These are phyloP conservation scores for Glomeris maerens DNA, from an alignment of 1,140 invertebrate genomes.

Conservation along the genomic window DNA sequence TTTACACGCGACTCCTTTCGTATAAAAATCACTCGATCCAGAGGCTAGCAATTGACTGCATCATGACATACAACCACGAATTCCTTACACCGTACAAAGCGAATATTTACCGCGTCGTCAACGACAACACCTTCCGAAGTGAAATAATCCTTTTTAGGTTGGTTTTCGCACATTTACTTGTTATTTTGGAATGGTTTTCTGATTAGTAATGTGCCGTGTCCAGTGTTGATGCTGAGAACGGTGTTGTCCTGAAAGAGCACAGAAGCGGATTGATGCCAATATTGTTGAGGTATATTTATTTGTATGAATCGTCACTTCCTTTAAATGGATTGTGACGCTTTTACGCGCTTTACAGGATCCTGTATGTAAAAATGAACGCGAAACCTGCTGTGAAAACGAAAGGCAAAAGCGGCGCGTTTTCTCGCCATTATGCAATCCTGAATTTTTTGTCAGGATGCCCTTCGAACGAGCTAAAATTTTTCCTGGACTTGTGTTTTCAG, in stretches of 20 bases:
- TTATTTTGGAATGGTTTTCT: not conserved
- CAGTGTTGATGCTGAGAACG: conserved; percentile 51
- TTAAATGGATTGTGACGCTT: not conserved
- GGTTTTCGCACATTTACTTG: no score
- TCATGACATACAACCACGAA: conserved; percentile 68
- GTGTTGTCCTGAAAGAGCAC: conserved; percentile 52
- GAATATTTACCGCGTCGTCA: conserved; percentile 57
- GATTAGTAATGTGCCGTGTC: not conserved
- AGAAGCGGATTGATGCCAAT: conserved; percentile 59
- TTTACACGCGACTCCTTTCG: conserved; percentile 62
- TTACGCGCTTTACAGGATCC: conserved; percentile 34
- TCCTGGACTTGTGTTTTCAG: not conserved
- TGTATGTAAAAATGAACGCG: conserved; percentile 76
- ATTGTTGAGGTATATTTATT: conserved; percentile 44
- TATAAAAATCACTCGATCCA: conserved; percentile 64
- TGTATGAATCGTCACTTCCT: conserved; percentile 16
- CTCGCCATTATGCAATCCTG: conserved; percentile 57
- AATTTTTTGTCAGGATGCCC: conserved; percentile 53
- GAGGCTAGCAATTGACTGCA: conserved; percentile 65
- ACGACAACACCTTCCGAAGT: conserved; percentile 74
- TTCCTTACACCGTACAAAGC: conserved; percentile 57
- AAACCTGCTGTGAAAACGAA: conserved; percentile 52
- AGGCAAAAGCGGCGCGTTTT: conserved; percentile 52
- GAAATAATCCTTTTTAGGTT: conserved; percentile 53
- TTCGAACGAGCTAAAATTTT: not conserved